Base-by-base conservation (phyloP, 1,140 invertebrate genomes). In the Drosophila nikananu region DNA sequence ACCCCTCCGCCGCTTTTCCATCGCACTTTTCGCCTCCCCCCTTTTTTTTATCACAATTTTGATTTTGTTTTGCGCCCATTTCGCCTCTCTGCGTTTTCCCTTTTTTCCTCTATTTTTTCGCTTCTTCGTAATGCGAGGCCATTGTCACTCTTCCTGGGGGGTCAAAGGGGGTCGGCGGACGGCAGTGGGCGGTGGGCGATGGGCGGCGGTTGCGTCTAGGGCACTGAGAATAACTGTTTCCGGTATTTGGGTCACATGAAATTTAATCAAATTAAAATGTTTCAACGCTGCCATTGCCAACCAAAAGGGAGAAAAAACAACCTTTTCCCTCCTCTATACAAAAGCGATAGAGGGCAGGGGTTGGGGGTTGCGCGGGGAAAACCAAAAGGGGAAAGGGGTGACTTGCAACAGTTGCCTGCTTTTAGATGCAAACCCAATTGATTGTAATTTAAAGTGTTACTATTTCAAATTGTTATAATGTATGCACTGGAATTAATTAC, bases 231-330 rank as follows among this genome's bases (percentile, higher is more conserved):
- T 82, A 90, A 90, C 86, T 86, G 86, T 84, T 90, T 90, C 86
- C 86, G 86, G 86, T 91, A 90, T 90, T 90, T 90, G 86, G 86
- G 86, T 90, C 86, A 90, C 86, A 90, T 90, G 86, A 90, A 89
- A 90, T 90, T 90, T 90, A 90, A 90, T 90, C 86, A 90, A 90
- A 90, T 90, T 90, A 90, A 90, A 90, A 90, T 90, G 86, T 84
- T 72, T 90, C 81, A 80, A 75, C 71, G 80, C 78, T 35, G 39
- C 39, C 55, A 25, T 48, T 54, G 54, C 75, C 71, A 51, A 27
- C 74, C 44, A 25, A 35, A 23, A 48, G 42, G 60, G 46, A 54
- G 39, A 61, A n/a, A 46, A 61, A 63, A 30, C 7, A 30, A 65
- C 60, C 4, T 23, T 39, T 39, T 61, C 25, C 58, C 58, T 39